Evolutionary conservation across 2,888 invertebrate genomes (phyloP), one percentile per base, ranked within the genome.

Genomic region (Nemoura dubitans): DNA sequence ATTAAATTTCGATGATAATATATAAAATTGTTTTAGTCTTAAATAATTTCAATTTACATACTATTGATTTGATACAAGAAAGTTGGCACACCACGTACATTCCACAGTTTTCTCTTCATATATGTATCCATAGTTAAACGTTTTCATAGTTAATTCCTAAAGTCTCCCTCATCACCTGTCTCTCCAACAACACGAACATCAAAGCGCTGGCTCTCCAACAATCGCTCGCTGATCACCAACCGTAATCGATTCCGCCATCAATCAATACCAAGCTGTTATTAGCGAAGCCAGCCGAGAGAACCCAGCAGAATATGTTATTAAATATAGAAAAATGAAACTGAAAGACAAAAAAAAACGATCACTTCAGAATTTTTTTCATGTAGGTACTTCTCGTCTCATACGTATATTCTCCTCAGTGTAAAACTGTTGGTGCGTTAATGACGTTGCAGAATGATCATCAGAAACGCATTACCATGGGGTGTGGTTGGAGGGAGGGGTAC

Each of bases 391-490:
- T 28, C 27, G 2, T 6, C 36, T 36, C 36, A 36, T 36, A 36
- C 36, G 28, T 16, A 3, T 30, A 3, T 30, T 81, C 28, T 30
- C 28, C 29, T 1, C 27, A 21, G 30, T 0, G 84, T 84, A 76
- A 84, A 84, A 84, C 16, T 26, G 59, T 26, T 84, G n/a, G 84
- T 76, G 76, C 36, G 85, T 87, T 87, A 87, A 87, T 87, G 87
- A 87, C 77, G 86, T 85, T 85, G 59, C 59, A 59, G 59, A 81
- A 30, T 82, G 86, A 85, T 87, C 87, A 87, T 87, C 87, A 87
- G 87, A 87, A 87, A 87, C 85, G 77, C 87, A 87, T 87, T 87
- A 87, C 86, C 86, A 86, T 86, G 86, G 77, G 42, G 76, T n/a
- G 76, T 43, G 76, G 77, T 27, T 27, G 42, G 26, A 26, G 30